Percentiles rank a stretch among this genome's conserved stretches.
phyloP scores from a whole-genome alignment of 2,797 vertebrate genomes.

The Microhierax caerulescens region DNA sequence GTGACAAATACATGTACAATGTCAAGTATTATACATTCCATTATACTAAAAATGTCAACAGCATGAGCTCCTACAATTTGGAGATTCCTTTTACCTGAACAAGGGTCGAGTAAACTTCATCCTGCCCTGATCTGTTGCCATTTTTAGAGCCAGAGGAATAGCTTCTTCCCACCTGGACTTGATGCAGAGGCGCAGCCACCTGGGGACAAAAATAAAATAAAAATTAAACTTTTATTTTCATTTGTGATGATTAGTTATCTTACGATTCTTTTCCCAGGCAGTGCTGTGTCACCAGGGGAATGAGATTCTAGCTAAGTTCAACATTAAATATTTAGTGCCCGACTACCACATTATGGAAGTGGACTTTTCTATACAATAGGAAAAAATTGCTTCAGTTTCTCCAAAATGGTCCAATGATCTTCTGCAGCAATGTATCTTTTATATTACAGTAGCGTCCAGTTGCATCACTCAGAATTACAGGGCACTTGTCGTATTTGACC shows the following conservation, averaged over 20 bases:
- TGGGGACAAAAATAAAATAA: neutral
- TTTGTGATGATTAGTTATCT: neutral
- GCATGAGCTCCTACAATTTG: neutral
- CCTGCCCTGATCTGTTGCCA: conserved; percentile 94
- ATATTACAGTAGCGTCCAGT: neutral
- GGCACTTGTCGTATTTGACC: neutral
- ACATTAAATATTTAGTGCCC: neutral
- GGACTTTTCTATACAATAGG: neutral
- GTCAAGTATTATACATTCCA: neutral
- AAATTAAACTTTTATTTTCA: neutral
- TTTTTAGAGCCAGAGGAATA: conserved; percentile 89
- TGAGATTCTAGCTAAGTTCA: neutral
- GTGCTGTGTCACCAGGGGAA: neutral
- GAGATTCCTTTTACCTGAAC: conserved; percentile 82
- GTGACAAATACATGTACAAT: rapidly evolving
- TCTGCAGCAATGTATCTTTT: neutral
- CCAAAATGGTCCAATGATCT: neutral
- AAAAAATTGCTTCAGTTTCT: neutral
- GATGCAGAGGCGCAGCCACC: conserved; percentile 92
- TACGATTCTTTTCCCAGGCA: neutral
- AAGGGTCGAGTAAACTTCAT: conserved; percentile 95
- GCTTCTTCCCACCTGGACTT: conserved; percentile 88
- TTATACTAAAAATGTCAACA: neutral
- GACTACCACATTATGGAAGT: neutral
- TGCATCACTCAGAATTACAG: neutral